Evolutionary conservation across 2,113 vertebrate species (phyloP).

Genomic region (Gobiocypris rarus): DNA sequence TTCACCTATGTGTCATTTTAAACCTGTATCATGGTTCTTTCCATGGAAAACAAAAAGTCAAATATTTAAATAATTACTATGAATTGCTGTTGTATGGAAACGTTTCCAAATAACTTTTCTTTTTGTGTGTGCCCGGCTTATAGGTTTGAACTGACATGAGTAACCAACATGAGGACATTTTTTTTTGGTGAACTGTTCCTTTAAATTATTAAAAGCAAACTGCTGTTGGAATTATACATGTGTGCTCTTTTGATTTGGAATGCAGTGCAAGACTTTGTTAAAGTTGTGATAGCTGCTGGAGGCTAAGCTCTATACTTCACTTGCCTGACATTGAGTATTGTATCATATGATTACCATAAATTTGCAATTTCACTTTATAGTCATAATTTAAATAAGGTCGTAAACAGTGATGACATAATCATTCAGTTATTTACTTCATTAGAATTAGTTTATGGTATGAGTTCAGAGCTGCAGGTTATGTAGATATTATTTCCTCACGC

Average conservation of each 20-base stretch:
- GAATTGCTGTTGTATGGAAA: background rate
- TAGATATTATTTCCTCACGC: background rate
- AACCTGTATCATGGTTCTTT: too few relatives aligned
- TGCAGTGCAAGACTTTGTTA: background rate
- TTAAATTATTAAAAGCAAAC: background rate
- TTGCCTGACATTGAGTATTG: background rate
- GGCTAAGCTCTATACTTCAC: background rate
- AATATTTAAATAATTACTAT: background rate
- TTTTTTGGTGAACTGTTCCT: background rate
- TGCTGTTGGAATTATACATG: background rate
- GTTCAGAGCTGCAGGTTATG: background rate
- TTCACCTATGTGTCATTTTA: background rate
- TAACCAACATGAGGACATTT: background rate
- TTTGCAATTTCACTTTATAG: background rate
- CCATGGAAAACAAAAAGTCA: too few relatives aligned
- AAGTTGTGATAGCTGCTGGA: constrained; percentile 9
- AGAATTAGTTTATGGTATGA: background rate
- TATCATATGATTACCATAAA: constrained; percentile 8
- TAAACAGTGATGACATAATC: background rate
- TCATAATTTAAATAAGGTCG: constrained; percentile 21
- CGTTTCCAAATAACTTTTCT: too few relatives aligned
- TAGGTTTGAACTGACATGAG: background rate
- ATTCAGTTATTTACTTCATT: constrained; percentile 34
- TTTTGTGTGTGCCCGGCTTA: background rate
- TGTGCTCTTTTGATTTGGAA: constrained; percentile 5